A percentile compares a stretch with the other conserved stretches of the same genome.
phyloP scores from a whole-genome alignment of 2,113 vertebrate species.

The Centrocercus urophasianus region DNA sequence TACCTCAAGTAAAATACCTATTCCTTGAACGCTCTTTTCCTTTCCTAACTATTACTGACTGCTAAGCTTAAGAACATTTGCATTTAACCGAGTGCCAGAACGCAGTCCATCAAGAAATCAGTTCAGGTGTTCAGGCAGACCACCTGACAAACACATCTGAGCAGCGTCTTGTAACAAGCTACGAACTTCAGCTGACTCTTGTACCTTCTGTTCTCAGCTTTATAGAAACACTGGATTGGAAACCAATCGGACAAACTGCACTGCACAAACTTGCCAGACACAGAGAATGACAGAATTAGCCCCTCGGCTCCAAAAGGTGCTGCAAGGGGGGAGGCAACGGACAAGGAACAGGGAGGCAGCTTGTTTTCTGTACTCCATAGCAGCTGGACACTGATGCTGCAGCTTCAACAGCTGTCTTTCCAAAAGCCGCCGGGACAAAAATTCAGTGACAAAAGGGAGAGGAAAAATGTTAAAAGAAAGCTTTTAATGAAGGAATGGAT shows the following conservation, averaged over 20 bases:
- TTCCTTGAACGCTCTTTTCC: neutral
- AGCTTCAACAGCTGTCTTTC: conserved; percentile 1
- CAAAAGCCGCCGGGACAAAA: neutral
- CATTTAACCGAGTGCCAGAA: neutral
- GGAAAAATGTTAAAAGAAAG: conserved; percentile 5
- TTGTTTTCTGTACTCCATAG: conserved; percentile 19
- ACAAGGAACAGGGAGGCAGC: neutral
- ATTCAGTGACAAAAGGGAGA: neutral
- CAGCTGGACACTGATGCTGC: conserved; percentile 1
- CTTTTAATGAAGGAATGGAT: conserved; percentile 45
- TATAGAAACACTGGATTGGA: neutral
- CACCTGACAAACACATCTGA: neutral
- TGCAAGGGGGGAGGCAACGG: neutral
- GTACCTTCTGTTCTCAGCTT: neutral
- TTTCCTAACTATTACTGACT: neutral
- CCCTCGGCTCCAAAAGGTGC: accelerated
- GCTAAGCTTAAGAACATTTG: neutral
- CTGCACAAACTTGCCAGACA: neutral
- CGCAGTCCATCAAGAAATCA: neutral
- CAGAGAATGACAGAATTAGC: neutral
- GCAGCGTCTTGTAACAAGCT: neutral
- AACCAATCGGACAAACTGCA: neutral
- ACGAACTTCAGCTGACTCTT: neutral
- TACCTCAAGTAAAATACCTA: neutral
- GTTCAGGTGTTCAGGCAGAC: neutral